Conservation (phyloP, 92 coral and sea anemone genomes). For the Zoanthus sociatus region DNA sequence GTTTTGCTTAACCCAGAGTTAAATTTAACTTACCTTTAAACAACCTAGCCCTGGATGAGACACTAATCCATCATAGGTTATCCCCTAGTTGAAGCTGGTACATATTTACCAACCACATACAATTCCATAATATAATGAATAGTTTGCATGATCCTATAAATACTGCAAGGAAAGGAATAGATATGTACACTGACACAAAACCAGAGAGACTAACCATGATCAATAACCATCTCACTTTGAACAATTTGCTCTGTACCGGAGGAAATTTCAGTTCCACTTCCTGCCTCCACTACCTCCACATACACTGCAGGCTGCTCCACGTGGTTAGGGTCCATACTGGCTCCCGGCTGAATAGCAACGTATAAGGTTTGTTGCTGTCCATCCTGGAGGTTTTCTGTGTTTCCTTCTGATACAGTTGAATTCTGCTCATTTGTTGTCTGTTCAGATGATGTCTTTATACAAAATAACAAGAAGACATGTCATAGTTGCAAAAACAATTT, state of each 20-base stretch:
- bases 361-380: constrained; percentile 86
- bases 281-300: constrained; percentile 98
- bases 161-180: background rate
- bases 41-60: too few species aligned
- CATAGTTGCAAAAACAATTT: background rate
- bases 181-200: background rate
- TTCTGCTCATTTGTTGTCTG: background rate
- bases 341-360: constrained; percentile 96
- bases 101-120: too few species aligned
- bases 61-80: too few species aligned
- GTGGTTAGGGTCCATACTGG: constrained; percentile 79
- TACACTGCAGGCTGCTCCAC: constrained; percentile 98
- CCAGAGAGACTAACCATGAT: constrained; percentile 71
- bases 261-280: constrained; percentile 89
- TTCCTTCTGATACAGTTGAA: constrained; percentile 14
- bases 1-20: too few species aligned
- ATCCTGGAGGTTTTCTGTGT: constrained; percentile 27
- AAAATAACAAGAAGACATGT: background rate
- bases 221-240: constrained; percentile 94
- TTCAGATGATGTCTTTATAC: constrained; percentile 6
- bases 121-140: background rate
- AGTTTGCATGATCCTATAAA: too few species aligned
- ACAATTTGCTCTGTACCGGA: constrained; percentile 81
- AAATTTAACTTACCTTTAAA: too few species aligned
- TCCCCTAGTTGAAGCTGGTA: too few species aligned